These are phyloP conservation scores for Agrilus planipennis DNA, from an alignment of 1,140 invertebrate species.

Conservation along the genomic window DNA sequence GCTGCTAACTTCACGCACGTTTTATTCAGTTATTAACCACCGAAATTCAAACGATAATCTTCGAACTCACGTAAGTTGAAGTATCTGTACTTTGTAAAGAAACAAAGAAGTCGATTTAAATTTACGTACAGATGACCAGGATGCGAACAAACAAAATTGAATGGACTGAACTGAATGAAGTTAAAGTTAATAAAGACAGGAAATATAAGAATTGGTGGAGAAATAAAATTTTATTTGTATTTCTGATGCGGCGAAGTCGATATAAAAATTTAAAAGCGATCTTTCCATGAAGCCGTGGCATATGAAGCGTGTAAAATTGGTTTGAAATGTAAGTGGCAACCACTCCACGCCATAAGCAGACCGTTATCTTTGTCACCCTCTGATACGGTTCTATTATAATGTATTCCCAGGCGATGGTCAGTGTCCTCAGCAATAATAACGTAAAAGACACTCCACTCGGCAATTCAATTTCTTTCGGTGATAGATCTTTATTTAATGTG, in stretches of 20 bases:
- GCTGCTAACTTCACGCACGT: too few relatives aligned
- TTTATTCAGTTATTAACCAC: too few relatives aligned
- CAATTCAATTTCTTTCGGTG: constrained; percentile 25
- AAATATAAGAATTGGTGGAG: too few relatives aligned
- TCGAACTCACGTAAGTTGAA: too few relatives aligned
- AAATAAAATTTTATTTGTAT: constrained; percentile 7
- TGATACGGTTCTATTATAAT: constrained; percentile 22
- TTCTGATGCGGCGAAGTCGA: neutral
- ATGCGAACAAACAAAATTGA: too few relatives aligned
- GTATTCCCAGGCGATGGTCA: constrained; percentile 18
- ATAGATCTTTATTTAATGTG: constrained; percentile 22
- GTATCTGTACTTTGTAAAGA: too few relatives aligned
- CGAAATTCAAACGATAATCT: too few relatives aligned
- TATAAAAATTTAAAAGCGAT: constrained; percentile 4
- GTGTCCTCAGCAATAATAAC: constrained; percentile 23
- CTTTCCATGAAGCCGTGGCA: constrained; percentile 7
- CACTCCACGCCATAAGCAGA: constrained; percentile 19
- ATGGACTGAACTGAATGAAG: too few relatives aligned
- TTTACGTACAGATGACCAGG: too few relatives aligned
- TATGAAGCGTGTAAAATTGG: constrained; percentile 26
- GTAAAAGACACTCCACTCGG: constrained; percentile 19
- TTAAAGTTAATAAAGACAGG: too few relatives aligned
- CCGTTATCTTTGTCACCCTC: constrained; percentile 24
- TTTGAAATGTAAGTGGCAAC: constrained; percentile 20
- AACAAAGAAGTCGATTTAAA: too few relatives aligned